Base-by-base conservation (phyloP, 2,113 vertebrate species). In the Peromyscus californicus region DNA sequence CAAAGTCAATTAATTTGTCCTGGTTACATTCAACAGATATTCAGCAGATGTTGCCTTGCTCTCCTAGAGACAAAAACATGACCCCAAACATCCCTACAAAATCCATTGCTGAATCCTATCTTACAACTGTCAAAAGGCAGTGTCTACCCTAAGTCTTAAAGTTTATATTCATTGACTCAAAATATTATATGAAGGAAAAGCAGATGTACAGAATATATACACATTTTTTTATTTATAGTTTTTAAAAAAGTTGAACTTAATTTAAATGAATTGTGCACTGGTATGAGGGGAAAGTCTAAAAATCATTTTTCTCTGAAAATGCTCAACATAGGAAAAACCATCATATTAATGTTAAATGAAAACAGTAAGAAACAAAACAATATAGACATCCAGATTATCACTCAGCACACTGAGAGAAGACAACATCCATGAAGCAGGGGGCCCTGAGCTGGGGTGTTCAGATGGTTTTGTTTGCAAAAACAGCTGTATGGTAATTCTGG, bases 221-320 rank as follows among this genome's bases (percentile, higher is more conserved):
- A 95, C 96, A 96, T 42, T 84, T 84, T 57, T 36, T 57, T 51
- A 91, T 36, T 90, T 94, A 72, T 24, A 94, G 51, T 19, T 80
- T 80, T 63, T 36, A 94, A 67, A 88, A 97, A 96, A 82, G 22
- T 4, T 89, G 5, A 69, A 93, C 92, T 95, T 8, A 94, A 96
- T 1, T 36, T 74, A 88, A 95, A 54, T 67, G 94, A 95, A 90
- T 0, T 95, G 2, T 22, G 93, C 8, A 59, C 11, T 91, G 48
- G 85, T 33, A 82, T n/a, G 51, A 90, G 63, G 21, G 33, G 67
- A 97, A 82, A 72, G 80, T 59, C 36, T 33, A 76, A 93, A 94
- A 36, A n/a, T 63, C 5, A n/a, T 54, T 36, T 89, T 94, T 94
- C 75, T 36, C 54, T 84, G 90, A 93, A 22, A 91, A 69, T 91